Evolutionary conservation across 2,113 vertebrate genomes (phyloP).

Genomic region (Phainopepla nitens): DNA sequence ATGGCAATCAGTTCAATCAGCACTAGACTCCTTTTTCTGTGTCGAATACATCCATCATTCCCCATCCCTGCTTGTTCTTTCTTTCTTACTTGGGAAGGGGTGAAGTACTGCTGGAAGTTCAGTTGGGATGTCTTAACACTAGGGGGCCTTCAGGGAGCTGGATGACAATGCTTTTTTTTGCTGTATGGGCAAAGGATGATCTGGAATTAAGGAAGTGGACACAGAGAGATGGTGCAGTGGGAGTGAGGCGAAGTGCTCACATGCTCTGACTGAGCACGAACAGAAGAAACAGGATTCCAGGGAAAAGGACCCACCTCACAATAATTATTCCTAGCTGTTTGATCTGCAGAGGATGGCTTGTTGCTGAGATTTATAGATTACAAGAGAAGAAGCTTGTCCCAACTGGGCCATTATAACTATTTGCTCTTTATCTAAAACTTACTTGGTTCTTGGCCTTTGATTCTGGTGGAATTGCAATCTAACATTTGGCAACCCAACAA

Average conservation of each 20-base stretch:
- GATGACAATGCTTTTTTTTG: neutral
- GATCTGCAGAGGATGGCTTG: neutral
- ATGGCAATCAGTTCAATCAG: neutral
- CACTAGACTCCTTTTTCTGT: neutral
- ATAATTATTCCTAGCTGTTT: neutral
- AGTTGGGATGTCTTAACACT: neutral
- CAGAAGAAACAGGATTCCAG: neutral
- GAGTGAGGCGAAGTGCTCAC: neutral
- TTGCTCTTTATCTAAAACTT: neutral
- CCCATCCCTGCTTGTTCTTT: neutral
- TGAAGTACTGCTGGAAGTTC: neutral
- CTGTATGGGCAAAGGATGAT: neutral
- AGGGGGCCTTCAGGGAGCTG: neutral
- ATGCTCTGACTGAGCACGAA: neutral
- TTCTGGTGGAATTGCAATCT: neutral
- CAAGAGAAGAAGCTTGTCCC: neutral
- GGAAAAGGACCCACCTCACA: neutral
- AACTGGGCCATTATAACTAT: neutral
- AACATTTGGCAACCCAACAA: neutral
- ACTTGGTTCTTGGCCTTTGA: neutral
- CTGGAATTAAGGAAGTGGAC: neutral
- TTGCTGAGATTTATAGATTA: neutral
- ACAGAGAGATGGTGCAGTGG: neutral
- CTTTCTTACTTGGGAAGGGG: neutral
- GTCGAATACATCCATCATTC: rapidly evolving